Evolutionary conservation across 2,113 vertebrate species (phyloP).

Genomic region (Ramphastos sulfuratus): DNA sequence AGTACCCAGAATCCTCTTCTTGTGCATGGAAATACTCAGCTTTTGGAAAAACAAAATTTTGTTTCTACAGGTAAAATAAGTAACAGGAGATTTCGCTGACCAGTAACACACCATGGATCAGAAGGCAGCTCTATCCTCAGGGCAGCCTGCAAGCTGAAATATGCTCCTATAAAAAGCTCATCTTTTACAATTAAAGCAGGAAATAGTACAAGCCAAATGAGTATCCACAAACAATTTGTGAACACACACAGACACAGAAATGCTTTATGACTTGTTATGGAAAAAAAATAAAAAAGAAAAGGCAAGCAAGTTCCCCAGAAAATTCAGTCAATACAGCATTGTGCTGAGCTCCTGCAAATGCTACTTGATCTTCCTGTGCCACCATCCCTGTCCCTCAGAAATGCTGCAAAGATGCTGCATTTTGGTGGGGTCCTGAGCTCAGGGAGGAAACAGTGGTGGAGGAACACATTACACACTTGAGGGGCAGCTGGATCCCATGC

Average conservation of each 20-base stretch:
- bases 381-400: not conserved
- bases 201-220: slow-evolving; percentile 46
- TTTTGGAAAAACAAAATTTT: not conserved
- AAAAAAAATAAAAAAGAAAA: not conserved
- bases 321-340: not conserved
- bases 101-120: slow-evolving; percentile 24
- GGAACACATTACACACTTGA: not conserved
- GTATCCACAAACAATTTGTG: slow-evolving; percentile 34
- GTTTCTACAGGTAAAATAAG: slow-evolving; percentile 15
- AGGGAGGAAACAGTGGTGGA: not conserved
- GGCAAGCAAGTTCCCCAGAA: not conserved
- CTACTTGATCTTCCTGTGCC: not conserved
- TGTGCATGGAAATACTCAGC: not conserved
- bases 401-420: not conserved
- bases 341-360: not conserved
- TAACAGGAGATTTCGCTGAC: slow-evolving; percentile 26
- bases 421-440: not conserved
- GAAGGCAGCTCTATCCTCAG: slow-evolving; percentile 41
- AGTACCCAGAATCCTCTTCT: not conserved
- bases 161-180: slow-evolving; percentile 35
- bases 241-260: not conserved
- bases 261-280: slow-evolving; percentile 2
- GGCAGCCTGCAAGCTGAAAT: slow-evolving; percentile 46
- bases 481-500: not conserved
- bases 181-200: slow-evolving; percentile 59